Conservation (phyloP, 2,797 vertebrate species). For the Manis pentadactyla region DNA sequence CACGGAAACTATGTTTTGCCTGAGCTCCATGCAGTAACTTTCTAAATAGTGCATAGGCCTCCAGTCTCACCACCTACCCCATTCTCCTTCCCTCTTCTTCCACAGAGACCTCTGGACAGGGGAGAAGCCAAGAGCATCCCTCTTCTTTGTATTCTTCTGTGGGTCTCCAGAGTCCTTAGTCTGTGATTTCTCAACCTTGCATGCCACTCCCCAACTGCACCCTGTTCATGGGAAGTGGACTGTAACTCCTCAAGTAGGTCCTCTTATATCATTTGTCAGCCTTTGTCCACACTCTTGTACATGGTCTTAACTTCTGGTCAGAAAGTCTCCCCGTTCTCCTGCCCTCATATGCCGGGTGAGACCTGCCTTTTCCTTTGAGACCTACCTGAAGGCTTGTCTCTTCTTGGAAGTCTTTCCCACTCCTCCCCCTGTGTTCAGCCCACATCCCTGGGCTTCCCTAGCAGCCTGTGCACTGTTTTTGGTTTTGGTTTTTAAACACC, state of each 20-base stretch:
- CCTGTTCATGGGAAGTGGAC: neutral
- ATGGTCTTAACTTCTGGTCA: neutral
- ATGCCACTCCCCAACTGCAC: neutral
- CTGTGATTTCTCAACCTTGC: neutral
- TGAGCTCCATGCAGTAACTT: neutral
- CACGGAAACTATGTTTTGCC: neutral
- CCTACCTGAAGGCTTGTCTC: neutral
- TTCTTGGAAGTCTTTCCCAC: neutral
- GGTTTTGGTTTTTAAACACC: neutral
- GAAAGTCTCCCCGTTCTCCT: neutral
- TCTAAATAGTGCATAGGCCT: neutral
- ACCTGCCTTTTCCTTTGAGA: neutral
- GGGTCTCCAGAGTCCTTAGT: neutral
- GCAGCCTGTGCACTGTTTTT: neutral
- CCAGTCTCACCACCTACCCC: neutral
- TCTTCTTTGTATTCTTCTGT: neutral
- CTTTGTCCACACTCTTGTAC: neutral
- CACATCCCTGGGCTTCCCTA: neutral
- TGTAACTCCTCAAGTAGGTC: neutral
- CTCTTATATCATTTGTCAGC: neutral
- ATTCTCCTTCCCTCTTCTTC: neutral
- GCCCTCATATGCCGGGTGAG: neutral
- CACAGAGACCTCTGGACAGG: neutral
- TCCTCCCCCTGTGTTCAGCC: fast-evolving
- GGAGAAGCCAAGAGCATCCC: neutral